These are phyloP conservation scores for Cephus pulcher DNA, from an alignment of 2,888 invertebrate genomes.

Conservation along the genomic window DNA sequence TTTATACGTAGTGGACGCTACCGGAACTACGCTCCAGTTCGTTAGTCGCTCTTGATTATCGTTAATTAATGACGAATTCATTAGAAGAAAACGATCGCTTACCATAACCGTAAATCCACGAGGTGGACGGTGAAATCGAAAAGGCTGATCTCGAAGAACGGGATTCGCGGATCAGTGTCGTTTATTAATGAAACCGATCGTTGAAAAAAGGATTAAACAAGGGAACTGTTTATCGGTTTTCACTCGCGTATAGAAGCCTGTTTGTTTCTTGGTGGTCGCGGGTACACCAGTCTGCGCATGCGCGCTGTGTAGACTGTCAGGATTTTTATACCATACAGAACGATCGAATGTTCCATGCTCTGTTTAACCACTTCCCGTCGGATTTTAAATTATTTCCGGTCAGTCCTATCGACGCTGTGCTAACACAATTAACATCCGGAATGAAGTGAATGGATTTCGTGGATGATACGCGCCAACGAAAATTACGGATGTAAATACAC, in stretches of 20 bases:
- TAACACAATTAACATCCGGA: constrained; percentile 27
- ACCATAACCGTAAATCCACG: neutral
- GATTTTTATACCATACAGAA: neutral
- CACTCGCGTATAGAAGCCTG: neutral
- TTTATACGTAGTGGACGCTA: neutral
- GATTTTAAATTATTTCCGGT: constrained; percentile 49
- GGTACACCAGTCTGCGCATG: neutral
- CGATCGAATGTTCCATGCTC: constrained; percentile 36
- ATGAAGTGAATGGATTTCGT: neutral
- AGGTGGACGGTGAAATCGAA: neutral
- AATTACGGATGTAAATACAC: neutral
- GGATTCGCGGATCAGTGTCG: neutral
- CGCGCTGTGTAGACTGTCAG: neutral
- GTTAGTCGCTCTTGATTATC: neutral
- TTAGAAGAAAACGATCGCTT: constrained; percentile 6
- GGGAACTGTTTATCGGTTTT: neutral
- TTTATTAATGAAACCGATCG: neutral
- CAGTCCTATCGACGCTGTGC: constrained; percentile 19
- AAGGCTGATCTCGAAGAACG: neutral
- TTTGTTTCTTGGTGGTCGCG: neutral
- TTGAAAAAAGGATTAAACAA: neutral
- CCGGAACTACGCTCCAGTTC: constrained; percentile 2
- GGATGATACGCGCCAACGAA: neutral
- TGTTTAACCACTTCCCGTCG: constrained; percentile 56
- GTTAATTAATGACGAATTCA: constrained; percentile 6